Evolutionary conservation across 2,888 invertebrate genomes (phyloP).

Genomic region (Thera obeliscata): DNA sequence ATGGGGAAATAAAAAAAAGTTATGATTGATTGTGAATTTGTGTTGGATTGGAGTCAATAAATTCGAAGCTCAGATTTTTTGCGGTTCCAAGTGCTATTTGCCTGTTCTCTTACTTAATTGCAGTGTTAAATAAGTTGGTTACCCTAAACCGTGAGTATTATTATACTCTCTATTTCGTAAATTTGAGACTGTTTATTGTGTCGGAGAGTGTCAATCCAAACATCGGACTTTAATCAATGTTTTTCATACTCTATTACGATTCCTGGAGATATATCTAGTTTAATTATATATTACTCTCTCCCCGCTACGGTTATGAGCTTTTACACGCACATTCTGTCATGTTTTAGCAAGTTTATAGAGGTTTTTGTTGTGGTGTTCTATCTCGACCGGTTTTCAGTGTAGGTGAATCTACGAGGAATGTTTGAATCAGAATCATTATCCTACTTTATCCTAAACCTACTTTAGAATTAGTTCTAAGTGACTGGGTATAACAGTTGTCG

Average conservation of each 20-base stretch:
- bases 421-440: constrained; percentile 56
- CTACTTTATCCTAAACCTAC: no score
- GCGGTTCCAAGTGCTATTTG: constrained; percentile 20
- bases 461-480: constrained; percentile 41
- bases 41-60: constrained; percentile 51
- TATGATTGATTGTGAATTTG: no score
- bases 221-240: constrained; percentile 27
- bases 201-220: constrained; percentile 22
- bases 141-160: constrained; percentile 31
- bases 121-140: constrained; percentile 19
- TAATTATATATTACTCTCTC: background rate
- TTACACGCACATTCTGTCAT: background rate
- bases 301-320: background rate
- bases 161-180: background rate
- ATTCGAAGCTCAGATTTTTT: constrained; percentile 43
- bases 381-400: constrained; percentile 53
- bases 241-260: constrained; percentile 24
- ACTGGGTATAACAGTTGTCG: constrained; percentile 22
- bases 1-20: no score
- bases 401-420: constrained; percentile 41
- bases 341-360: background rate
- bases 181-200: constrained; percentile 19
- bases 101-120: constrained; percentile 31
- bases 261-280: background rate
- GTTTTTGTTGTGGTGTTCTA: constrained; percentile 8